phyloP scores from a whole-genome alignment of 2,888 invertebrate genomes.

The Heliconius sara region DNA sequence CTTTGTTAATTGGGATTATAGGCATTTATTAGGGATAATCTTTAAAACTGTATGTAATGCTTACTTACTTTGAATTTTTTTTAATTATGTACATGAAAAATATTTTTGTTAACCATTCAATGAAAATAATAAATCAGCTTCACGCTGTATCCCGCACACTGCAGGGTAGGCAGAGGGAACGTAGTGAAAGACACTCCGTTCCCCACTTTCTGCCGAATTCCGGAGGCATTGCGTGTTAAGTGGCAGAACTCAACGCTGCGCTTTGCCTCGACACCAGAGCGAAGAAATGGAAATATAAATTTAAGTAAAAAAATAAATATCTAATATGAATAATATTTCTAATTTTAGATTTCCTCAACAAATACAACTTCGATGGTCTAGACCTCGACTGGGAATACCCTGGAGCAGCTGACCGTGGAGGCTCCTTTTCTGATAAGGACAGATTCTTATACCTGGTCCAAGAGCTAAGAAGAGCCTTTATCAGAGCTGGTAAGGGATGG shows the following conservation, averaged over 20 bases:
- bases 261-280: no score
- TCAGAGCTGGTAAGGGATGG: slow-evolving; percentile 89
- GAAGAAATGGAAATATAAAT: no score
- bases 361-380: slow-evolving; percentile 92
- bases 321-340: neutral
- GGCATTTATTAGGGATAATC: slow-evolving; percentile 8
- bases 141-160: no score
- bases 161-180: no score
- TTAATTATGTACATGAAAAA: no score
- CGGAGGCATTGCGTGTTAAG: no score
- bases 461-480: slow-evolving; percentile 91
- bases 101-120: no score
- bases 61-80: neutral
- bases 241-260: no score
- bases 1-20: no score
- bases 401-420: slow-evolving; percentile 93
- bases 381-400: slow-evolving; percentile 97
- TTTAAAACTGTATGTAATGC: neutral
- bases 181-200: no score
- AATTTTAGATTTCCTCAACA: slow-evolving; percentile 87
- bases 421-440: slow-evolving; percentile 92
- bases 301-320: neutral
- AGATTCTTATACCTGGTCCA: slow-evolving; percentile 92
- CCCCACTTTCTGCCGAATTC: no score
- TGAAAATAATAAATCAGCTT: no score